Evolutionary conservation across 2,113 vertebrate genomes (phyloP).

Genomic region (Notechis scutatus): DNA sequence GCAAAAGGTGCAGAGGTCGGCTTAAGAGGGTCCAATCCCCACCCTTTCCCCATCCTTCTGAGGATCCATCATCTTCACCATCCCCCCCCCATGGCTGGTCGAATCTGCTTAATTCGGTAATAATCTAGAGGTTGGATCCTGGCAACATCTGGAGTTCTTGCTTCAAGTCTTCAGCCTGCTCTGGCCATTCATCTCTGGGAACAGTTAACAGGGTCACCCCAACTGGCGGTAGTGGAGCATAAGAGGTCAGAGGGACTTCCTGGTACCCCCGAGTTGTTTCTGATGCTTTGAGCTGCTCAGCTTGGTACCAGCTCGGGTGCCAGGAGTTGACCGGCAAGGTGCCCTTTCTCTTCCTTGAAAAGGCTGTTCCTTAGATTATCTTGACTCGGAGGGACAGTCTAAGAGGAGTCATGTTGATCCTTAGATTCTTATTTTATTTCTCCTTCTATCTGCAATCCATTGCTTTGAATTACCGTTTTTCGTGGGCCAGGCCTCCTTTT

Average conservation of each 20-base stretch:
- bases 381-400: background rate
- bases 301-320: background rate
- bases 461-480: background rate
- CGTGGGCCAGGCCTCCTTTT: background rate
- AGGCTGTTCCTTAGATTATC: background rate
- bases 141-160: too few species aligned
- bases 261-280: background rate
- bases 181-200: background rate
- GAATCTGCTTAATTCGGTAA: background rate
- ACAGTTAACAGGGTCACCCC: background rate
- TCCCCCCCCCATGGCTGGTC: background rate
- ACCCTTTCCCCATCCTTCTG: background rate
- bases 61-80: background rate
- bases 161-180: background rate
- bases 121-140: background rate
- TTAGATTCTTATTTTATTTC: background rate
- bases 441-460: background rate
- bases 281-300: background rate
- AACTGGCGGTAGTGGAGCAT: background rate
- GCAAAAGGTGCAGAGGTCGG: background rate
- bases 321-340: background rate
- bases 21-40: background rate
- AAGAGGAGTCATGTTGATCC: background rate
- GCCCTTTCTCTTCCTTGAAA: background rate
- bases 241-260: background rate